Evolutionary conservation across 2,888 invertebrate species (phyloP).

Genomic region (Thysanoteuthis rhombus): DNA sequence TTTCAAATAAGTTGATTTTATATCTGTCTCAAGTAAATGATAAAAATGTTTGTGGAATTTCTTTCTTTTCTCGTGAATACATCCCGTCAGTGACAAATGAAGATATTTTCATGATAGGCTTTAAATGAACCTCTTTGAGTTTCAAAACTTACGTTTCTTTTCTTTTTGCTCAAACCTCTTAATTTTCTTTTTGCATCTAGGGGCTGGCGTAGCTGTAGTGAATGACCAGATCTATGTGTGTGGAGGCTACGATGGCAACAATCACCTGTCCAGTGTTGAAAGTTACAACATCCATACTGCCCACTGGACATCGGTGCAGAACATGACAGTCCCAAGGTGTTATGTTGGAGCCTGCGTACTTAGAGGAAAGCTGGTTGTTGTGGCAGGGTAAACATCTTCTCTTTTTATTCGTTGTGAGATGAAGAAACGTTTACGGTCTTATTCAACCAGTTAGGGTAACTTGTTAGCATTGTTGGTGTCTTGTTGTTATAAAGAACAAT

Average conservation of each 20-base stretch:
- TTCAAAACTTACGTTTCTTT: not conserved
- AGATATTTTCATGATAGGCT: too few species aligned
- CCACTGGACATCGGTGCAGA: conserved; percentile 61
- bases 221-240: conserved; percentile 65
- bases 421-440: too few species aligned
- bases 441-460: too few species aligned
- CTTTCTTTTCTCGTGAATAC: too few species aligned
- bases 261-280: conserved; percentile 65
- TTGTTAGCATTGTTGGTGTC: too few species aligned
- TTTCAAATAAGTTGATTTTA: too few species aligned
- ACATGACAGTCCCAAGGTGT: conserved; percentile 64
- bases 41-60: too few species aligned
- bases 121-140: too few species aligned
- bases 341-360: conserved; percentile 66
- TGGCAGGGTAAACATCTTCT: conserved; percentile 61
- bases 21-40: too few species aligned
- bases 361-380: conserved; percentile 64
- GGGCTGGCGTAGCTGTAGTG: conserved; percentile 65
- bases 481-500: not conserved
- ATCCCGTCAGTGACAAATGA: too few species aligned
- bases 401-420: not conserved
- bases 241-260: conserved; percentile 66
- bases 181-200: conserved; percentile 39
- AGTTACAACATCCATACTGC: conserved; percentile 60
- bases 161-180: not conserved